Base-by-base conservation (phyloP, 2,797 vertebrate species). In the Eptatretus atami region DNA sequence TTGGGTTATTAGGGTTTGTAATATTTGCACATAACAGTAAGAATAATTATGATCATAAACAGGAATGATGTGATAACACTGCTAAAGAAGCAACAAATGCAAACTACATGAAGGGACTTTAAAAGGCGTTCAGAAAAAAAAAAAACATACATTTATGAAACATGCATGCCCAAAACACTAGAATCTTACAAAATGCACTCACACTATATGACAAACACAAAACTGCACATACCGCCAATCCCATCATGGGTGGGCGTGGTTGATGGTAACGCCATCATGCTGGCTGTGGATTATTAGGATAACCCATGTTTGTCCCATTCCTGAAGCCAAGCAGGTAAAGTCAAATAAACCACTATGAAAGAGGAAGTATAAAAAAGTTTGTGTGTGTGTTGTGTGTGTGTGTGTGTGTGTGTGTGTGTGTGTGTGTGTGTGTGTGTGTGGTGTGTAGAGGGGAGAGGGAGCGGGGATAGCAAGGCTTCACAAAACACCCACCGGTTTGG, bases 241-340 rank as follows among this genome's bases (percentile, higher is more conserved):
- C 84, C 77, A 90, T 75, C 65, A 86, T 75, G 3, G 84, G 85
- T 12, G 82, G 85, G 11, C 83, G 80, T n/a, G 85, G 85, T 73
- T 84, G 83, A 6, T 73, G 82, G 1, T 84, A 90, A 25, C 77
- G n/a, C 79, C 77, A 90, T 74, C 64, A 82, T 72, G 55, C 82
- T 71, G 86, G 84, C 52, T 80, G 82, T 12, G 74, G 57, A 25
- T 61, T 61, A n/a, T 25, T 25, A n/a, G 57, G 57, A 61, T n/a
- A 61, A 25, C 57, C 57, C 57, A 61, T 61, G 57, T 61, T 61
- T n/a, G 57, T n/a, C 57, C 57, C 57, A 61, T 61, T 61, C 57
- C 57, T 61, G 12, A n/a, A 12, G 57, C 25, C 25, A 25, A 25
- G 25, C n/a, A 61, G 25, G 12, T 9, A n/a, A 61, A n/a, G 57